These are phyloP conservation scores for Tetragonisca angustula DNA, from an alignment of 2,888 invertebrate species.

Conservation along the genomic window DNA sequence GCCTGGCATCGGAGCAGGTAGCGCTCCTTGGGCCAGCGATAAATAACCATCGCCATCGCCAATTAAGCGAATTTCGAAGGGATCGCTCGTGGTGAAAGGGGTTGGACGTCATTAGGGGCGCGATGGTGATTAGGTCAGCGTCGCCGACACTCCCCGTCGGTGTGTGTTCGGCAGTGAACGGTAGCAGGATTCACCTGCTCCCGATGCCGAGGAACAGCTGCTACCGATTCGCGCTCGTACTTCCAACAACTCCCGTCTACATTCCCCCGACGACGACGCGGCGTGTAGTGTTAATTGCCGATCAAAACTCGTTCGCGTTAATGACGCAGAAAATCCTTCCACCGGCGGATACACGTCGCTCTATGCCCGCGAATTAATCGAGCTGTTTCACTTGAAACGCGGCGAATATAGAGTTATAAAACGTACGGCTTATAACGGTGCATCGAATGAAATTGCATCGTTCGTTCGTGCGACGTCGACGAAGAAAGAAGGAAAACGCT, in stretches of 20 bases:
- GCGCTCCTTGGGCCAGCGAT: constrained; percentile 63
- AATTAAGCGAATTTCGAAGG: constrained; percentile 79
- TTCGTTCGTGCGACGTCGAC: not conserved
- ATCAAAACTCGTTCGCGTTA: constrained; percentile 54
- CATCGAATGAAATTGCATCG: constrained; percentile 41
- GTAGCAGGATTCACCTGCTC: constrained; percentile 80
- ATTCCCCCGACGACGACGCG: not conserved
- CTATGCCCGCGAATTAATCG: constrained; percentile 56
- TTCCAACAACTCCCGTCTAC: constrained; percentile 21
- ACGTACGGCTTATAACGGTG: constrained; percentile 27
- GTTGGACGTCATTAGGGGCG: constrained; percentile 79
- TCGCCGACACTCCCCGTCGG: constrained; percentile 37
- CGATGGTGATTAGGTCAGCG: constrained; percentile 79
- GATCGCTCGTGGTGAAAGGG: constrained; percentile 63
- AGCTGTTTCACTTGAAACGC: constrained; percentile 37
- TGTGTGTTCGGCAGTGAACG: constrained; percentile 57
- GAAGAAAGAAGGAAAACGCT: not conserved
- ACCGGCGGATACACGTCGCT: not conserved
- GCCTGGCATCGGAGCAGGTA: constrained; percentile 20
- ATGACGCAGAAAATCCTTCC: constrained; percentile 51
- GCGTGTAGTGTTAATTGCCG: constrained; percentile 61
- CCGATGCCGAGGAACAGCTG: constrained; percentile 65
- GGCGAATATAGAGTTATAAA: constrained; percentile 45
- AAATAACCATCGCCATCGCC: constrained; percentile 76
- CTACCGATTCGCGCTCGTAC: constrained; percentile 60